Evolutionary conservation across 2,113 vertebrate species (phyloP).

Genomic region (Chloebia gouldiae): DNA sequence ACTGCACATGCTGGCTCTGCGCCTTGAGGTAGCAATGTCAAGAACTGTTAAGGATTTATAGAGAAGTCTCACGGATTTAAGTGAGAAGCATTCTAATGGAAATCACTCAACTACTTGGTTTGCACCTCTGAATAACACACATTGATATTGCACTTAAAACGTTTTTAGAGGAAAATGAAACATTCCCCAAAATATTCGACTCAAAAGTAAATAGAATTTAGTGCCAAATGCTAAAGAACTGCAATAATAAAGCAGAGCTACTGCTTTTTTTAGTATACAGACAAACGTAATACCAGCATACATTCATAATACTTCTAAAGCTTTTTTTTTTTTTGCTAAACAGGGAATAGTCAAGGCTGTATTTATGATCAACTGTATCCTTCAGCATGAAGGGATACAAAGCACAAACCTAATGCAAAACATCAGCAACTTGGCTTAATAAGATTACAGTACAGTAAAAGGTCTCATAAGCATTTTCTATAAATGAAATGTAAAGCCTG

Average conservation of each 20-base stretch:
- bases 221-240: neutral
- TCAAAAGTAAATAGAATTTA: neutral
- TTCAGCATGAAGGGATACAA: neutral
- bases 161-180: neutral
- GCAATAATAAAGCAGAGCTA: neutral
- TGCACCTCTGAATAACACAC: neutral
- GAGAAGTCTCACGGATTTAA: neutral
- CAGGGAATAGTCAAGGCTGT: neutral
- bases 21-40: constrained; percentile 42
- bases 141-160: neutral
- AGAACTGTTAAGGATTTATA: constrained; percentile 44
- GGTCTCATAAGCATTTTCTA: constrained; percentile 75
- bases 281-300: neutral
- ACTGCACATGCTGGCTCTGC: neutral
- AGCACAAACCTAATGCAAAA: neutral
- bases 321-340: neutral
- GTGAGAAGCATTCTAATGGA: neutral
- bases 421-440: constrained; percentile 46
- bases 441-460: constrained; percentile 69
- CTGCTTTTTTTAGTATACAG: neutral
- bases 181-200: neutral
- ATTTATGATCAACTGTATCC: neutral
- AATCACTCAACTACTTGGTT: neutral
- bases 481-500: constrained; percentile 77
- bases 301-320: neutral